Evolutionary conservation across 2,113 vertebrate genomes (phyloP).

Genomic region (Astur gentilis): DNA sequence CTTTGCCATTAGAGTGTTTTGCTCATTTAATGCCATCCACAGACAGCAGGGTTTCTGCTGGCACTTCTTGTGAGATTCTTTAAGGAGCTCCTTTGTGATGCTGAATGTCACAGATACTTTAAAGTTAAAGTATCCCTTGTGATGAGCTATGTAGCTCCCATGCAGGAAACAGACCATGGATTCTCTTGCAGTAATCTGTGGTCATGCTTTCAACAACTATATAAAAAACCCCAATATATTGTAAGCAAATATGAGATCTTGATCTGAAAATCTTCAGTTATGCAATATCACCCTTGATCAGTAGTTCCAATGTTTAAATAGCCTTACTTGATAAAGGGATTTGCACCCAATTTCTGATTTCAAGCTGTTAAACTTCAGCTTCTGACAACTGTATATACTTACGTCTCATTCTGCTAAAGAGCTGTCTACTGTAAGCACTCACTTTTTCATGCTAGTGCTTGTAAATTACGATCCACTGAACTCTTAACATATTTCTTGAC

Average conservation of each 20-base stretch:
- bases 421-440: neutral
- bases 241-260: neutral
- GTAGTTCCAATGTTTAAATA: neutral
- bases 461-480: neutral
- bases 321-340: neutral
- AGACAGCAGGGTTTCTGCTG: neutral
- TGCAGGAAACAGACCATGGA: neutral
- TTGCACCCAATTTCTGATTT: neutral
- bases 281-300: neutral
- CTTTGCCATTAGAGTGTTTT: neutral
- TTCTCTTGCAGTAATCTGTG: neutral
- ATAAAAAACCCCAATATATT: neutral
- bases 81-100: neutral
- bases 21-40: neutral
- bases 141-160: neutral
- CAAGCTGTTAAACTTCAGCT: neutral
- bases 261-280: neutral
- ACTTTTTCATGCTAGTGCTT: neutral
- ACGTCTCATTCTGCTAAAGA: neutral
- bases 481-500: neutral
- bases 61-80: neutral
- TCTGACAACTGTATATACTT: neutral
- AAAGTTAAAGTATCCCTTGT: neutral
- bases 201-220: neutral
- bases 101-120: neutral